Evolutionary conservation across 2,113 vertebrate genomes (phyloP), one percentile per base, ranked within the genome.

Genomic region (Vulpes vulpes): DNA sequence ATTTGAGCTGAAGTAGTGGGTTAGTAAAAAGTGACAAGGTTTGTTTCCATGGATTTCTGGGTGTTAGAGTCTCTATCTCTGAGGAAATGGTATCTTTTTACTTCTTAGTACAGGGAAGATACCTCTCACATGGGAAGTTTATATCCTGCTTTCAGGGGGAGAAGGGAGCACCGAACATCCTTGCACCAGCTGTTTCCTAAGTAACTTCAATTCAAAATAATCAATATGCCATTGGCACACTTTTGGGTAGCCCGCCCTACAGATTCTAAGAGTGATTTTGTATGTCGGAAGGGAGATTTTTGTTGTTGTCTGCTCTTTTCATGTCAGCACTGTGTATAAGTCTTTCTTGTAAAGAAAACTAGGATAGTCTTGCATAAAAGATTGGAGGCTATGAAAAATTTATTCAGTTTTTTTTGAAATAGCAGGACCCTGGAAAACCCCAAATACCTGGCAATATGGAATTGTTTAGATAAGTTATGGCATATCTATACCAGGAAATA

Each of bases 281-380:
- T 53, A 8, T 74, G 35, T 67, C 30, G n/a, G n/a, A 76, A 74
- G 35, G 32, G 80, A 64, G 17, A 62, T 38, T 76, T 92, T 74
- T 71, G 20, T 60, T 89, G 32, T 81, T 87, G 51, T 57, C 49
- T 65, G 73, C 83, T 93, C 55, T 93, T 76, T 95, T 88, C 25
- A 59, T 94, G 22, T 80, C 59, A 83, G 32, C 25, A 30, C 51
- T 11, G 4, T 16, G 8, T 80, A 8, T 43, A 14, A 49, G 30
- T 35, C 8, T 78, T 74, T 97, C 65, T 96, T 95, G 94, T 55
- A 89, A 95, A 92, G 93, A n/a, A 89, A 91, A 84, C 8, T 22
- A 57, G 27, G 49, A 27, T 73, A 79, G 27, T 78, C 12, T 91
- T 96, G 55, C 69, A 85, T 59, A 82, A 76, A 91, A 71, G 5